Evolutionary conservation across 2,888 invertebrate species (phyloP), one percentile per base, ranked within the genome.

Genomic region (Marasmarcha lunaedactyla): DNA sequence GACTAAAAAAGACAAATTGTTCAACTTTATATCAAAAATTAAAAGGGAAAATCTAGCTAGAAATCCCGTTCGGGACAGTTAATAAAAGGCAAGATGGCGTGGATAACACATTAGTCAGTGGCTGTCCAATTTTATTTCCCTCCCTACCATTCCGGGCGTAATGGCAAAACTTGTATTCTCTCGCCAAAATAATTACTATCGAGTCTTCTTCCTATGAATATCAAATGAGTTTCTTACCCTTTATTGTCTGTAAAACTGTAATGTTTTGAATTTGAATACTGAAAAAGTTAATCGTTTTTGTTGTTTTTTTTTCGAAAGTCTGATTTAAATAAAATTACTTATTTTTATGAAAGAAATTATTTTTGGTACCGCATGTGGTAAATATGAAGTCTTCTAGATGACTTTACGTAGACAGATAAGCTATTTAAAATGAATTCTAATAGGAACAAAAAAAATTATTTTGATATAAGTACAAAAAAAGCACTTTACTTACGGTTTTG

Each of bases 121-220:
- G 42, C 51, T 52, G 52, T 55, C 54, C 41, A 40, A 52, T 58
- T 61, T 62, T 59, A 58, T 58, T 57, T 50, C 51, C 43, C 46
- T 47, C 42, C 41, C 45, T 46, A 37, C 41, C 46, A 47, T 42
- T 41, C 35, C 46, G 42, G 40, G 39, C 45, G 42, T 56, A 55
- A 56, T 57, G 43, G 49, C 42, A 36, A 49, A 59, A 55, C 53
- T 59, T 56, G 49, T 51, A 44, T 51, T 52, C 40, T 40, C 36
- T 46, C 54, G 56, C 55, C 55, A 52, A 61, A 58, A 59, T 58
- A 63, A 63, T 62, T 61, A 57, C 51, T 46, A 42, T 48, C 46
- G 36, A 35, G 15, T 30, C 14, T 39, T 34, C 7, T 38, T 44
- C 38, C 50, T 43, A 52, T 50, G 52, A 49, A 52, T 52, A 52